Conservation (phyloP, 2,113 vertebrate species). For the Galbula dea region DNA sequence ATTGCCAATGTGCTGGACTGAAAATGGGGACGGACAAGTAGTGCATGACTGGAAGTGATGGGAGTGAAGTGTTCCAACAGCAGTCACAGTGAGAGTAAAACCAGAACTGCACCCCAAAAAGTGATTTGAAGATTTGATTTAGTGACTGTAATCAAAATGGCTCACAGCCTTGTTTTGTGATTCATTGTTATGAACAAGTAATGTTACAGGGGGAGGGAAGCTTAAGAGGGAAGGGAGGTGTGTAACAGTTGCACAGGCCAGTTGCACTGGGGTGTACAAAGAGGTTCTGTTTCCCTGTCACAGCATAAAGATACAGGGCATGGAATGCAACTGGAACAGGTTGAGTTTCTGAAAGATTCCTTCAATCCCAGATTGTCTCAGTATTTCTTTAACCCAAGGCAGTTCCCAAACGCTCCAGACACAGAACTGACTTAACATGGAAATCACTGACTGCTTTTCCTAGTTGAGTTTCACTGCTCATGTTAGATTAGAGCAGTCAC, state of each 20-base stretch:
- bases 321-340: not conserved
- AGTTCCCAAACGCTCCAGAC: not conserved
- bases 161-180: not conserved
- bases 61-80: not conserved
- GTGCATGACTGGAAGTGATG: not conserved
- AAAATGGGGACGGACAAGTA: not conserved
- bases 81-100: not conserved
- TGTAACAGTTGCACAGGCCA: not conserved
- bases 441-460: not conserved
- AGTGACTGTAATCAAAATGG: not conserved
- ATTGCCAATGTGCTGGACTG: not conserved
- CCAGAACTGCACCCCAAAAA: not conserved
- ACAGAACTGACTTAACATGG: not conserved
- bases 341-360: not conserved
- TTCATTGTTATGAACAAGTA: not conserved
- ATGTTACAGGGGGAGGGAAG: not conserved
- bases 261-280: not conserved
- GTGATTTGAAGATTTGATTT: not conserved
- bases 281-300: not conserved
- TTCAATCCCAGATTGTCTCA: not conserved
- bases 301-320: not conserved
- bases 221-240: not conserved
- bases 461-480: not conserved
- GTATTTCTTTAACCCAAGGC: not conserved
- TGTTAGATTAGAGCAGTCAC: not conserved